Percentiles rank a stretch among this genome's conserved stretches.
Conservation (phyloP, 2,797 vertebrate species). For the Schizopygopsis pylzovi region DNA sequence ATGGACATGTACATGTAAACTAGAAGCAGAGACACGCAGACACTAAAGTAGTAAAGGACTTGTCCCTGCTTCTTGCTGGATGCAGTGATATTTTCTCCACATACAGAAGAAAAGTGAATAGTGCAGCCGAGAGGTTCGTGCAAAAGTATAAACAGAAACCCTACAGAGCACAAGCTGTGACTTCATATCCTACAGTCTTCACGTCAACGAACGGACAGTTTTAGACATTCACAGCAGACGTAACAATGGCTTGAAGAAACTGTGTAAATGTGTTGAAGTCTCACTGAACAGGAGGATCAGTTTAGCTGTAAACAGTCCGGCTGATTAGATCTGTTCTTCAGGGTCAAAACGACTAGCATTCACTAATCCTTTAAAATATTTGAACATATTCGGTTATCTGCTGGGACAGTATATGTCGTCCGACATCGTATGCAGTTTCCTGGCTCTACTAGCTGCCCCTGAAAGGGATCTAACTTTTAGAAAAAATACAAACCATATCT, state of each 20-base stretch:
- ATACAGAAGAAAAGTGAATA: not conserved
- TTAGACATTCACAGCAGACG: slow-evolving; percentile 73
- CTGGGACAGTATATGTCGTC: not conserved
- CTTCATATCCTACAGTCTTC: not conserved
- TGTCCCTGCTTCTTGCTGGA: not conserved
- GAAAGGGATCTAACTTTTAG: not conserved
- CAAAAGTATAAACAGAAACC: not conserved
- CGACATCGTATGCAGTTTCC: not conserved
- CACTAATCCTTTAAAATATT: slow-evolving; percentile 27
- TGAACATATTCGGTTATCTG: not conserved
- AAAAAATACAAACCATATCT: not conserved
- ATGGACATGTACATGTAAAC: not conserved
- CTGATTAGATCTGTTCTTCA: slow-evolving; percentile 71
- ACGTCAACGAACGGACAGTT: slow-evolving; percentile 69
- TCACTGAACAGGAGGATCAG: slow-evolving; percentile 63
- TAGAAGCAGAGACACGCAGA: not conserved
- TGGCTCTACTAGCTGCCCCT: not conserved
- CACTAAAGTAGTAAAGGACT: not conserved
- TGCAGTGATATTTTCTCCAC: not conserved
- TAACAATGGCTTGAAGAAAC: slow-evolving; percentile 22
- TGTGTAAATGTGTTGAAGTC: slow-evolving; percentile 32
- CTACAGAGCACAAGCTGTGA: not conserved
- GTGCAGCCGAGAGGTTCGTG: not conserved
- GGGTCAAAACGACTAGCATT: not conserved
- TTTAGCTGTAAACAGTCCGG: slow-evolving; percentile 70